Base-by-base conservation (phyloP, 2,888 invertebrate species). In the Chrysotoxum bicinctum region DNA sequence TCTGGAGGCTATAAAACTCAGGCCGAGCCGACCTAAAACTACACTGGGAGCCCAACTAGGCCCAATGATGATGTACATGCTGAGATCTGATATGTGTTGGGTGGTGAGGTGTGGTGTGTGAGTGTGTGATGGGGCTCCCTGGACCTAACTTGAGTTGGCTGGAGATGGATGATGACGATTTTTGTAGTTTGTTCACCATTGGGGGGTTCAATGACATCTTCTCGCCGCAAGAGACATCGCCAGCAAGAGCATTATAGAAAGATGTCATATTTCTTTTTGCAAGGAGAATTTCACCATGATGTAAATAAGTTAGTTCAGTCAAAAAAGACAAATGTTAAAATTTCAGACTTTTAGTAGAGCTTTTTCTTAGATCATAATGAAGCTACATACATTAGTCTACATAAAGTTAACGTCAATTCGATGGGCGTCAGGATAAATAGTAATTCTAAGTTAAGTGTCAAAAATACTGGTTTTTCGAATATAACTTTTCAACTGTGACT, bases 201-300 rank as follows among this genome's bases (percentile, higher is more conserved):
- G 80, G 85, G 82, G 56, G 85, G 85, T 85, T 85, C 85, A 85
- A 81, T 81, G 85, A 85, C 85, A 85, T 85, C 68, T 70, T 23
- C 60, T 37, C 69, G 69, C 75, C 50, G 35, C 66, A 66, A 75
- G 75, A 75, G 40, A 64, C 56, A 75, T 64, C 54, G 9, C 16
- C 50, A 68, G 48, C 56, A 40, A 26, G 21, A 35, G 43, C 48
- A 32, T 21, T n/a, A 45, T 21, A 58, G 23, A 77, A 37, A 58
- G 72, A 76, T 77, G 77, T 60, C 50, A 66, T 54, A 54, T 32
- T 48, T 80, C 32, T 52, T 56, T 48, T 23, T n/a, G 23, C 14
- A 3, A 66, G 66, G 23, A 10, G 50, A 66, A 66, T 50, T 66
- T 66, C 66, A 35, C 35, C 1, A 66, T n/a, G n/a, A n/a, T n/a